Base-by-base conservation (phyloP, 1,140 invertebrate species). In the Lysiphlebus fabarum region DNA sequence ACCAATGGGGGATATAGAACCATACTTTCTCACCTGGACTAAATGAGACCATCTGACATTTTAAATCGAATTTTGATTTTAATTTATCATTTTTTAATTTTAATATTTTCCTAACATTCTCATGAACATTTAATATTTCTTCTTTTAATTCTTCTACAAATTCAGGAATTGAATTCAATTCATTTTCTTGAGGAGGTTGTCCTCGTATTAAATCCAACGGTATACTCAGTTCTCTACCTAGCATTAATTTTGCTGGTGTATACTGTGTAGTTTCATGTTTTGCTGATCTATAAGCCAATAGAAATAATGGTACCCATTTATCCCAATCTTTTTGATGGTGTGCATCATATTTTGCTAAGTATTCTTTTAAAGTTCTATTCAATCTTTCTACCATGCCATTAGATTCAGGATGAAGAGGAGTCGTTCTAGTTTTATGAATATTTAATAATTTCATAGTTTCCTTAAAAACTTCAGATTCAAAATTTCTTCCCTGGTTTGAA, bases 371-470 rank as follows among this genome's bases (percentile, higher is more conserved):
- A 4, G 71, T 72, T 14, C 64, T 40, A 37, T 73, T 74, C 58
- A 67, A 71, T 26, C 70, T 41, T 56, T 78, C 75, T 0, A 78
- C 72, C 67, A 75, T 72, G n/a, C 72, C 74, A 60, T 77, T 77
- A 1, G 65, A 60, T 59, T 75, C 68, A 6, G 76, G 73, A 60
- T 77, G 70, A 51, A 73, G 76, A 8, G 73, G 56, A 1, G 76
- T 75, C 1, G 74, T 80, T 50, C 67, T 61, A 0, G 53, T 44
- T 34, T 68, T 65, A n/a, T 68, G 41, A 7, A 67, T 63, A 8
- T 73, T 70, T 7, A 76, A 58, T 0, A 70, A n/a, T 9, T 62
- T 55, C 14, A 47, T 59, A 34, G 75, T 49, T 14, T 64, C 12
- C 9, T 61, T 56, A 47, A 77, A 79, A 4, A 79, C 14, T 1